Evolutionary conservation across 2,888 invertebrate species (phyloP).

Genomic region (Sepioteuthis lessoniana): DNA sequence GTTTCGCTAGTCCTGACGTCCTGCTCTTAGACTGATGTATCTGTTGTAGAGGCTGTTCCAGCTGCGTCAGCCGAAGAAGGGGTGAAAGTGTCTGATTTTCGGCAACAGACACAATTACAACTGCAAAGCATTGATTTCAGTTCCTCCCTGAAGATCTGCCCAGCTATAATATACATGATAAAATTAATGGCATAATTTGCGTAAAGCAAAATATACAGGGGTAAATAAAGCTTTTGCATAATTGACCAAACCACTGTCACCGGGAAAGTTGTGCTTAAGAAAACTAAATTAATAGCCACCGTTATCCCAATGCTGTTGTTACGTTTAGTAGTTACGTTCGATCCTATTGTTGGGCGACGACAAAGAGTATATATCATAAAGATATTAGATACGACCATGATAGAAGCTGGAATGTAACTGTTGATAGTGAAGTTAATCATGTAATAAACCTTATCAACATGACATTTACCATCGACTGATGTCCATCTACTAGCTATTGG

Average conservation of each 20-base stretch:
- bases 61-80: not conserved
- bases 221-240: not conserved
- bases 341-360: not conserved
- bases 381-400: not conserved
- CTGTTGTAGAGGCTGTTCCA: not conserved
- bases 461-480: not conserved
- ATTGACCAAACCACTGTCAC: not conserved
- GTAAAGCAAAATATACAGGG: not conserved
- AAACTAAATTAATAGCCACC: not conserved
- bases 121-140: not conserved
- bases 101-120: not conserved
- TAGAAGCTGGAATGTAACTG: not conserved
- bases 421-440: not conserved
- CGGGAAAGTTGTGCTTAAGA: not conserved
- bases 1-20: no score
- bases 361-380: not conserved
- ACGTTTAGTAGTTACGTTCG: not conserved
- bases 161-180: not conserved
- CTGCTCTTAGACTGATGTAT: not conserved
- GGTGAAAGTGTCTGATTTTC: not conserved
- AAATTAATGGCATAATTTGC: not conserved
- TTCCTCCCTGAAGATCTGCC: not conserved
- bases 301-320: not conserved
- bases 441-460: not conserved
- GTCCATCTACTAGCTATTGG: not conserved